phyloP scores from a whole-genome alignment of 2,888 invertebrate genomes.

The Lithodes maja region DNA sequence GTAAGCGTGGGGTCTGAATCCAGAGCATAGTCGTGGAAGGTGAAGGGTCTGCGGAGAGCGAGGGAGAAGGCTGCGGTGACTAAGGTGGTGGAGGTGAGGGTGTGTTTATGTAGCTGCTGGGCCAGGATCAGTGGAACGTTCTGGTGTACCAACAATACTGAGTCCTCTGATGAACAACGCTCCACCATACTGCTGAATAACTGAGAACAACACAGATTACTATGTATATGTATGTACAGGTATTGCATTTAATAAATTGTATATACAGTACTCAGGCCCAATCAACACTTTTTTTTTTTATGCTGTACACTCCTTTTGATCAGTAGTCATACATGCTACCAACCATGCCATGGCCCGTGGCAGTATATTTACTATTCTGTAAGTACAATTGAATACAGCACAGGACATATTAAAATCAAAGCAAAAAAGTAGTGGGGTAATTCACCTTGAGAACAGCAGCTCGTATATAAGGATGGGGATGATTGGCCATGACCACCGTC shows the following conservation, averaged over 20 bases:
- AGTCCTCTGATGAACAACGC: slow-evolving; percentile 55
- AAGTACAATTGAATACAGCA: no score
- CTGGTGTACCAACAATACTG: slow-evolving; percentile 46
- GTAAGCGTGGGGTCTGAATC: slow-evolving; percentile 57
- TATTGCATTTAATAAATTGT: no score
- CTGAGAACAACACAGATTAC: not conserved
- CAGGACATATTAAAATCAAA: no score
- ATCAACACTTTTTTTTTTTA: no score
- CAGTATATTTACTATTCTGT: no score
- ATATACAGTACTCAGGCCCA: no score
- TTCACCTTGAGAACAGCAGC: slow-evolving; percentile 51
- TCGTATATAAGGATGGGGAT: slow-evolving; percentile 51
- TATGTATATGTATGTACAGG: not conserved
- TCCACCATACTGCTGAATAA: slow-evolving; percentile 41
- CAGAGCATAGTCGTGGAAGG: slow-evolving; percentile 60
- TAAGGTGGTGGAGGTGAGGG: slow-evolving; percentile 20
- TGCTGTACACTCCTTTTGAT: no score
- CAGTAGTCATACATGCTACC: no score
- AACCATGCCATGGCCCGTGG: no score
- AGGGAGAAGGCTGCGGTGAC: slow-evolving; percentile 53
- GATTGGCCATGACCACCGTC: slow-evolving; percentile 49
- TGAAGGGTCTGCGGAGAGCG: slow-evolving; percentile 51
- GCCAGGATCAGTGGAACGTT: slow-evolving; percentile 53
- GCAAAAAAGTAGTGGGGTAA: no score
- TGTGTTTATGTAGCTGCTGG: slow-evolving; percentile 59